Evolutionary conservation across 2,888 invertebrate species (phyloP), one percentile per base, ranked within the genome.

Genomic region (Hypomecis atomaria): DNA sequence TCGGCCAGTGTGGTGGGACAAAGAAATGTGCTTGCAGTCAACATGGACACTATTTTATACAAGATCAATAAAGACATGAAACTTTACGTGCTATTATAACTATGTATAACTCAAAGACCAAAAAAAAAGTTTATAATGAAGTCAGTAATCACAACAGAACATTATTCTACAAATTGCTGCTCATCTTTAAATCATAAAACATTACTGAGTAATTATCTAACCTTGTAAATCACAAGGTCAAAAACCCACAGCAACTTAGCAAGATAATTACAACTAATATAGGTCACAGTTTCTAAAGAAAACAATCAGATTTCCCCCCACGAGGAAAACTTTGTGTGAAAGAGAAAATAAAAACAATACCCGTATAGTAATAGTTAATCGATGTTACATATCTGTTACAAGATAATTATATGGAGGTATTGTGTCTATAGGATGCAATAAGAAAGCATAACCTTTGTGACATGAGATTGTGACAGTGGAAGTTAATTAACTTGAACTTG

Each of bases 241-340:
- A 58, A 65, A 50, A 44, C 66, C 66, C 66, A 59, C 64, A 55
- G 55, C 49, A 61, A 62, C 57, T 58, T 23, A 23, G 3, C 3
- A 23, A 58, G 49, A 56, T 42, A 52, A 72, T 56, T 33, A 56
- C 47, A 11, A 36, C 34, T 6, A 13, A 76, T 77, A 77, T 71
- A 66, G 72, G 71, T 67, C 74, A 59, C 53, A 67, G 69, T 82
- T 80, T 81, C 79, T 78, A 81, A 77, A 75, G 37, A 36, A 13
- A 65, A 65, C 65, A 65, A 60, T 65, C 10, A 23, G 52, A 50
- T 65, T 61, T 65, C 50, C 48, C 52, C 69, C 68, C 69, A 73
- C 75, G 78, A 68, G 74, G 77, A 74, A 71, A 59, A 50, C 43
- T 43, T 37, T 55, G 55, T 71, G 71, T 66, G 71, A 71, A 73